Percentiles rank a stretch among this genome's conserved stretches.
Conservation (phyloP, 2,113 vertebrate species). For the Neofelis nebulosa region DNA sequence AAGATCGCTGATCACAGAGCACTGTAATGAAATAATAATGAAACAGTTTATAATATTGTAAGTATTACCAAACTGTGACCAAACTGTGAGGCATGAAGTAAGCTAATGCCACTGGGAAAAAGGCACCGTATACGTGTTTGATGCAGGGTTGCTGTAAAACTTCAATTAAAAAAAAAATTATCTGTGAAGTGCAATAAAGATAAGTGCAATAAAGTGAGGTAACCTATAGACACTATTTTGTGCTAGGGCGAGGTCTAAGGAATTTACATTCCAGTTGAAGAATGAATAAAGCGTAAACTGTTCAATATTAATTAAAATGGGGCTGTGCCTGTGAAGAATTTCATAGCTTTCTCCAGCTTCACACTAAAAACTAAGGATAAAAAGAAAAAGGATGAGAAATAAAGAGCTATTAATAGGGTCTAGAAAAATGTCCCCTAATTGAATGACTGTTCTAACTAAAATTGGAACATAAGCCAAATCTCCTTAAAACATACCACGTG, state of each 20-base stretch:
- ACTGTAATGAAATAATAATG: background rate
- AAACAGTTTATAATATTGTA: background rate
- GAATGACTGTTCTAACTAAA: background rate
- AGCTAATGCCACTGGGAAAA: background rate
- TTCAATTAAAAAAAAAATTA: background rate
- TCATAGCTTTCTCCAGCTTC: background rate
- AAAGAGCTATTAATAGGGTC: background rate
- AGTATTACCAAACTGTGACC: background rate
- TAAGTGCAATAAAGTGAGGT: background rate
- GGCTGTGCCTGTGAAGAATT: background rate
- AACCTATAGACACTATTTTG: background rate
- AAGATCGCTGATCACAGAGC: background rate
- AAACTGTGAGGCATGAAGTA: background rate
- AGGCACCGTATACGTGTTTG: background rate
- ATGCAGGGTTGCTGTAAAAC: background rate
- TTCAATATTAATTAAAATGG: conserved; percentile 25
- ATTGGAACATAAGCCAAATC: background rate
- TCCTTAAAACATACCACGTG: background rate
- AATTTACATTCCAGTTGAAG: background rate
- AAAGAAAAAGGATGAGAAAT: background rate
- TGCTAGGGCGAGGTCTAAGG: background rate
- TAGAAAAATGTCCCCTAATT: background rate
- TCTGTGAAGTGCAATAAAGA: background rate
- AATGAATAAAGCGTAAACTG: conserved; percentile 4
- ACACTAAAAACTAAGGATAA: background rate